A percentile compares a stretch with the other conserved stretches of the same genome.
phyloP scores from a whole-genome alignment of 92 coral and sea anemone genomes.

The Zoanthus sansibaricus region DNA sequence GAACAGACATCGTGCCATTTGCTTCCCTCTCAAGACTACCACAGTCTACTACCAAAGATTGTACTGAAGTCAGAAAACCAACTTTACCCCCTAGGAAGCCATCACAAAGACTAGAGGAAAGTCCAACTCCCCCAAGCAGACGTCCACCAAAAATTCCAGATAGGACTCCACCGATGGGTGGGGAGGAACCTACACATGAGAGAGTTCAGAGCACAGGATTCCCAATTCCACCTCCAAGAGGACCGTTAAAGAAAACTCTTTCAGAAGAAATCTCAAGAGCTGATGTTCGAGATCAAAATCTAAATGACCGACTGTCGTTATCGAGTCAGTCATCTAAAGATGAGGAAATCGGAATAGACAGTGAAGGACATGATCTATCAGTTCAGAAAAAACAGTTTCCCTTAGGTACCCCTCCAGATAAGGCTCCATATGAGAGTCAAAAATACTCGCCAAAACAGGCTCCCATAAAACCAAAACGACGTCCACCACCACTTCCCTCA shows the following conservation, averaged over 20 bases:
- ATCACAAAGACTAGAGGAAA: conserved; percentile 59
- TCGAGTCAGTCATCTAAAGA: conserved; percentile 12
- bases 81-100: conserved; percentile 56
- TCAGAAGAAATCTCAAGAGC: neutral
- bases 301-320: neutral
- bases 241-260: conserved; percentile 11
- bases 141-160: conserved; percentile 14
- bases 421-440: conserved; percentile 5
- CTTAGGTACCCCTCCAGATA: neutral
- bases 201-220: conserved; percentile 27
- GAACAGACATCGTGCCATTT: neutral
- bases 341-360: conserved; percentile 20
- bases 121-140: neutral
- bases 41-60: conserved; percentile 40
- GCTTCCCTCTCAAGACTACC: conserved; percentile 42
- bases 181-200: neutral
- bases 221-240: conserved; percentile 51
- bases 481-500: conserved; percentile 39
- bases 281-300: neutral
- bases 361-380: conserved; percentile 13
- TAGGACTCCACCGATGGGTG: conserved; percentile 12
- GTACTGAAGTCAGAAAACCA: conserved; percentile 33
- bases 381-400: conserved; percentile 4
- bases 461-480: conserved; percentile 37
- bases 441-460: conserved; percentile 30